These are phyloP conservation scores for Aricia agestis DNA, from an alignment of 1,140 invertebrate genomes.

Conservation along the genomic window DNA sequence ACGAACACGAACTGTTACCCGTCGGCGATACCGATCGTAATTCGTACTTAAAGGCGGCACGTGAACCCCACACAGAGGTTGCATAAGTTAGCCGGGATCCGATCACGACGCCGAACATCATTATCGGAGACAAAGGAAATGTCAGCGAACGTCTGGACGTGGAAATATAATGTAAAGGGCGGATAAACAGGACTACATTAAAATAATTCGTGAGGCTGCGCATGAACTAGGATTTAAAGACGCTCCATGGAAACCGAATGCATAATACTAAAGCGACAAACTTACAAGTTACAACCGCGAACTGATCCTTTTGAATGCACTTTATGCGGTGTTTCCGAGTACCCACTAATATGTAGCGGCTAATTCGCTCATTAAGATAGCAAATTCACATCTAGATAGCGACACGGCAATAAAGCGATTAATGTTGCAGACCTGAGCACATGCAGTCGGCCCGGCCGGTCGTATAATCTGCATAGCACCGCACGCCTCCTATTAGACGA, in stretches of 20 bases:
- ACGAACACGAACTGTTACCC: slow-evolving; percentile 47
- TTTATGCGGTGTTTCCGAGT: not conserved
- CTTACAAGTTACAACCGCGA: no score
- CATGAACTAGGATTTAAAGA: not conserved
- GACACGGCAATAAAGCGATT: slow-evolving; percentile 7
- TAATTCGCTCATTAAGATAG: slow-evolving; percentile 1
- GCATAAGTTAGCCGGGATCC: slow-evolving; percentile 47
- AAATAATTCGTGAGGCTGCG: not conserved
- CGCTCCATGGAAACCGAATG: not conserved
- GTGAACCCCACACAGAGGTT: slow-evolving; percentile 45
- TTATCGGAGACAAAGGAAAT: slow-evolving; percentile 47
- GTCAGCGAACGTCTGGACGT: slow-evolving; percentile 29
- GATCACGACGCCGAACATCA: slow-evolving; percentile 51
- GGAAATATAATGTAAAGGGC: slow-evolving; percentile 2
- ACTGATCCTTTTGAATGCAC: not conserved
- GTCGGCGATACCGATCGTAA: slow-evolving; percentile 51
- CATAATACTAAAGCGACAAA: not conserved
- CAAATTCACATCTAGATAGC: not conserved
- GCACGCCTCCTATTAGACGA: slow-evolving; percentile 39
- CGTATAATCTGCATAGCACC: slow-evolving; percentile 42
- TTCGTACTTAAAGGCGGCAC: slow-evolving; percentile 32
- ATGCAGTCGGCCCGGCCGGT: not conserved
- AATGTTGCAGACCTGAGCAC: not conserved
- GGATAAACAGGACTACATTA: not conserved
- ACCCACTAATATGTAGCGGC: not conserved